Conservation (phyloP, 2,888 invertebrate genomes). For the Oligia fasciuncula region DNA sequence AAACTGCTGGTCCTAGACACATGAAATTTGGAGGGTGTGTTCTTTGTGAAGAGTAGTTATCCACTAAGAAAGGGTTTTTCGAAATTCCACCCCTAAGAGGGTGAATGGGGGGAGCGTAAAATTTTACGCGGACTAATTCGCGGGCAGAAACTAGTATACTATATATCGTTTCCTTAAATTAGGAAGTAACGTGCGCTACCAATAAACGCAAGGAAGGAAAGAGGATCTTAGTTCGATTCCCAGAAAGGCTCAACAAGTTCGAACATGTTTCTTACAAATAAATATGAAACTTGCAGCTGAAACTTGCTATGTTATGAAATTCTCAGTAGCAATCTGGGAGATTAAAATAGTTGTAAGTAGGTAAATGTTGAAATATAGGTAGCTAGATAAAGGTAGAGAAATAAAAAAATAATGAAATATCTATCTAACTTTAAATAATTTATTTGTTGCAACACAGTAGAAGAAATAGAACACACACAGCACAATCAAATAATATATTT, state of each 20-base stretch:
- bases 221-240: not conserved
- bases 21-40: too few relatives aligned
- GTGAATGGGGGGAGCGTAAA: too few relatives aligned
- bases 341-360: not conserved
- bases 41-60: too few relatives aligned
- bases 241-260: not conserved
- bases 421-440: not conserved
- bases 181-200: not conserved
- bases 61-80: too few relatives aligned
- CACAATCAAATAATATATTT: not conserved
- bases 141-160: too few relatives aligned
- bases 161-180: not conserved
- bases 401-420: not conserved
- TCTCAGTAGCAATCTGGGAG: not conserved
- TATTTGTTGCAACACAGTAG: not conserved
- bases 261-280: not conserved
- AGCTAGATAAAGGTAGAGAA: not conserved
- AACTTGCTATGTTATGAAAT: not conserved
- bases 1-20: too few relatives aligned
- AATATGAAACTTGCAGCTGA: not conserved
- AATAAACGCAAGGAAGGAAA: too few relatives aligned
- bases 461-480: not conserved
- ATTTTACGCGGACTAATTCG: too few relatives aligned
- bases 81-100: too few relatives aligned
- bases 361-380: not conserved